These are phyloP conservation scores for Episyrphus balteatus DNA, from an alignment of 1,140 invertebrate genomes.

Conservation along the genomic window DNA sequence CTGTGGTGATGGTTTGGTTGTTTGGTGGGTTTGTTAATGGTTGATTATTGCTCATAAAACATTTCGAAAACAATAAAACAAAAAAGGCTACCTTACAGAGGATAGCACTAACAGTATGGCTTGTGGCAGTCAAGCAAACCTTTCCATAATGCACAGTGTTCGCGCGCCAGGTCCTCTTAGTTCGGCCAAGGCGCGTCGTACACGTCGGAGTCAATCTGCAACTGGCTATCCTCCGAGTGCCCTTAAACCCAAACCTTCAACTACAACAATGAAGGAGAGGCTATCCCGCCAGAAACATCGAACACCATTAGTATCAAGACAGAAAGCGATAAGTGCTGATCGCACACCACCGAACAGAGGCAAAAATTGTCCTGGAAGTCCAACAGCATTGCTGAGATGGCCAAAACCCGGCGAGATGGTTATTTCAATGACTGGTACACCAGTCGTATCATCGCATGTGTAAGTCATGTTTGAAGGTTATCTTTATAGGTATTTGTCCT, in stretches of 20 bases:
- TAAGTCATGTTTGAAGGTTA: conserved; percentile 11
- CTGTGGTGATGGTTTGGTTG: too few relatives aligned
- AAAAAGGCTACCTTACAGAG: conserved; percentile 36
- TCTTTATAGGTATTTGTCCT: neutral
- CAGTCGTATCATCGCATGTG: conserved; percentile 40
- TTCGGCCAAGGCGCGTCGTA: conserved; percentile 26
- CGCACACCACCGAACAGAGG: conserved; percentile 13
- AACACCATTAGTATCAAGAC: conserved; percentile 22
- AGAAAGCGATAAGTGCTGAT: conserved; percentile 31
- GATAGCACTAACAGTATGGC: conserved; percentile 18
- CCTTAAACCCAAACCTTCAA: conserved; percentile 8
- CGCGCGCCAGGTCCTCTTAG: conserved; percentile 27
- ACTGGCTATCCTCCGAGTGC: conserved; percentile 11
- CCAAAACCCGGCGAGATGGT: conserved; percentile 49
- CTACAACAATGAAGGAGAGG: conserved; percentile 5
- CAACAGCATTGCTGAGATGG: conserved; percentile 42
- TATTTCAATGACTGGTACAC: conserved; percentile 49
- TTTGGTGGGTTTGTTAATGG: too few relatives aligned
- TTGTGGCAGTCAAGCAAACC: conserved; percentile 11
- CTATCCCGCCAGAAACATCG: conserved; percentile 29
- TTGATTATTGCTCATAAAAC: too few relatives aligned
- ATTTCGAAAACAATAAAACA: too few relatives aligned
- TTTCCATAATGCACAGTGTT: conserved; percentile 2
- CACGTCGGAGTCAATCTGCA: conserved; percentile 26
- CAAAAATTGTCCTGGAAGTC: conserved; percentile 19